phyloP scores from a whole-genome alignment of 2,888 invertebrate species.

The Dendrolimus pini region DNA sequence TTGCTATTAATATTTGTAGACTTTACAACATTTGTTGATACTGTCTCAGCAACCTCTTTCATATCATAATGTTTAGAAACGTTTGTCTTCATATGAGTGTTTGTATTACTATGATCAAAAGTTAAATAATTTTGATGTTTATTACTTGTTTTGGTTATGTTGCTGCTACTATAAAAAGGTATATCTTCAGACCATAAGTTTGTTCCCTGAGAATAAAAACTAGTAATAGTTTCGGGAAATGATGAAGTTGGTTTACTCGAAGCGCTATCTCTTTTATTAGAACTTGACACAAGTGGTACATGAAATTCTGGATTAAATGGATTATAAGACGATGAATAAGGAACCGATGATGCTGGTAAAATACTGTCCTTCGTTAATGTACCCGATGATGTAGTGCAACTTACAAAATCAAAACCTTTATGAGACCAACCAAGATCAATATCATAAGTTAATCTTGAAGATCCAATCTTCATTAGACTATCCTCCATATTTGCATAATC shows the following conservation, averaged over 20 bases:
- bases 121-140: slow-evolving; percentile 54
- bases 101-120: slow-evolving; percentile 36
- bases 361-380: slow-evolving; percentile 59
- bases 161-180: slow-evolving; percentile 58
- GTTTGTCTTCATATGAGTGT: slow-evolving; percentile 34
- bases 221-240: slow-evolving; percentile 59
- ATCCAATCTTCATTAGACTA: slow-evolving; percentile 65
- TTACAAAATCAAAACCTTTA: slow-evolving; percentile 66
- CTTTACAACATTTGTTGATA: slow-evolving; percentile 36
- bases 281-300: slow-evolving; percentile 51
- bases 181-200: slow-evolving; percentile 64
- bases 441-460: slow-evolving; percentile 64
- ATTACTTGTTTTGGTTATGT: slow-evolving; percentile 38
- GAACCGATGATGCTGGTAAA: slow-evolving; percentile 40
- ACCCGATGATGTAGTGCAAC: slow-evolving; percentile 47
- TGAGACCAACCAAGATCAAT: slow-evolving; percentile 71
- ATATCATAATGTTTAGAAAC: slow-evolving; percentile 45
- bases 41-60: slow-evolving; percentile 34
- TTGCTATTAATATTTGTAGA: slow-evolving; percentile 29
- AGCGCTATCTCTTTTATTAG: slow-evolving; percentile 50
- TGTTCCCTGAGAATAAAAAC: slow-evolving; percentile 59
- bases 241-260: slow-evolving; percentile 43
- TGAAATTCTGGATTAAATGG: slow-evolving; percentile 69
- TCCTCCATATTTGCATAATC: slow-evolving; percentile 62
- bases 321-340: slow-evolving; percentile 58